Base-by-base conservation (phyloP, 2,797 vertebrate species). In the Gadopsis marmoratus region DNA sequence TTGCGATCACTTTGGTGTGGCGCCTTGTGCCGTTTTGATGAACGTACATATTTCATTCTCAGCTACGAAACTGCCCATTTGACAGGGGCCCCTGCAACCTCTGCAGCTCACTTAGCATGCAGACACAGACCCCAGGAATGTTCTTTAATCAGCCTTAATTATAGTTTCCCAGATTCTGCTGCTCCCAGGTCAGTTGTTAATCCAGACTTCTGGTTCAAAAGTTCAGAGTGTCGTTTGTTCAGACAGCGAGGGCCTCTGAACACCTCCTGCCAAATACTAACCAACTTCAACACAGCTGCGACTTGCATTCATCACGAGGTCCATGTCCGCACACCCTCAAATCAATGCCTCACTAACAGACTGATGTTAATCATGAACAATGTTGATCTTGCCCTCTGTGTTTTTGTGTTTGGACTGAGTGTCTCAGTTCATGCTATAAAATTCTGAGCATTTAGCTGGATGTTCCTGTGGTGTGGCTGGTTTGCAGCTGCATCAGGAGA, bases 91-190 rank as follows among this genome's bases (percentile, higher is more conserved):
- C 47, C 45, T 72, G 13, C 74, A 67, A 50, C 71, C 74, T 81
- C 81, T 5, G 16, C 59, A 76, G 71, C 76, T 80, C 83, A 82
- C 85, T 92, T 87, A 88, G 66, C 85, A 92, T 92, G 89, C 89
- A 90, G 75, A 78, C 82, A 82, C 89, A 88, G 86, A 92, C 83
- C 81, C 63, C 73, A 76, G 84, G 87, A 93, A 92, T 93, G 89
- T 89, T 89, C 83, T 89, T 89, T 89, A 89, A 91, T 93, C 86
- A 89, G 82, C 69, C 82, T 82, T 89, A 88, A 93, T 93, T 88
- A 92, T 78, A 86, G 89, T 84, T 89, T 91, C 81, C 77, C 78
- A 84, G 84, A 73, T 78, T 86, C 68, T 7, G 73, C 81, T 76
- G 84, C 82, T 92, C 90, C 60, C 82, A 86, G 90, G 91, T 93